Evolutionary conservation across 2,797 vertebrate genomes (phyloP).

Genomic region (Rhadinocentrus ornatus): DNA sequence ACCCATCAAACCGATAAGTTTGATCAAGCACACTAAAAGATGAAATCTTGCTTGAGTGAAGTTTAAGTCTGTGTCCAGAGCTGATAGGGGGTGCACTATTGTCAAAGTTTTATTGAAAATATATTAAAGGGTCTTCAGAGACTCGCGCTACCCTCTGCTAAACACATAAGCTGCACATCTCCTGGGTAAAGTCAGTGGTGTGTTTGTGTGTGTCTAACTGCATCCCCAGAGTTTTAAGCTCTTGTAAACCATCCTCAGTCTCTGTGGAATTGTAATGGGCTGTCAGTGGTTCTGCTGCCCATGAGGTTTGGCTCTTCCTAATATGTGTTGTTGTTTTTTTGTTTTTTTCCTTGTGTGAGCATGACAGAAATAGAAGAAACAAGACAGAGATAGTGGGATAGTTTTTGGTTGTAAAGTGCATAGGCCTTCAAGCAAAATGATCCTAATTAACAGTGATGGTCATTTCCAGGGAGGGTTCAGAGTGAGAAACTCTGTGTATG

Average conservation of each 20-base stretch:
- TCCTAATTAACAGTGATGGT: conserved; percentile 70
- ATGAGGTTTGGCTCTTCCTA: conserved; percentile 63
- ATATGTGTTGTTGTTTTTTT: conserved; percentile 33
- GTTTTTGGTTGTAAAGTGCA: conserved; percentile 50
- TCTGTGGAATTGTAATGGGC: conserved; percentile 71
- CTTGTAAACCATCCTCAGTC: conserved; percentile 67
- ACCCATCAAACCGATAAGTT: conserved; percentile 21
- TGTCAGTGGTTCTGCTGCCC: conserved; percentile 62
- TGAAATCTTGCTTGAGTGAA: conserved; percentile 27
- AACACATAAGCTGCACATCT: conserved; percentile 45
- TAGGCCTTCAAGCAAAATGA: conserved; percentile 55
- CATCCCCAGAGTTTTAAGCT: conserved; percentile 47
- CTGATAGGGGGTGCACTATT: conserved; percentile 24
- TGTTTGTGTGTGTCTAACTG: conserved; percentile 15
- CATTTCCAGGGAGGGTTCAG: conserved; percentile 44
- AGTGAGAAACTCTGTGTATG: neutral
- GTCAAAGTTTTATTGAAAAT: conserved; percentile 61
- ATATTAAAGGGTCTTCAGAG: conserved; percentile 65
- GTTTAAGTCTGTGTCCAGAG: conserved; percentile 37
- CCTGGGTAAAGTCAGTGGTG: conserved; percentile 18
- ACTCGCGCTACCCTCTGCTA: conserved; percentile 30
- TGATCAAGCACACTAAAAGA: conserved; percentile 22
- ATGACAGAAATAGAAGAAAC: conserved; percentile 41
- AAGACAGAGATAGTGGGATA: conserved; percentile 34
- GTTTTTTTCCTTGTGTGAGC: conserved; percentile 29